Base-by-base conservation (phyloP, 2,797 vertebrate genomes). In the Netta rufina region DNA sequence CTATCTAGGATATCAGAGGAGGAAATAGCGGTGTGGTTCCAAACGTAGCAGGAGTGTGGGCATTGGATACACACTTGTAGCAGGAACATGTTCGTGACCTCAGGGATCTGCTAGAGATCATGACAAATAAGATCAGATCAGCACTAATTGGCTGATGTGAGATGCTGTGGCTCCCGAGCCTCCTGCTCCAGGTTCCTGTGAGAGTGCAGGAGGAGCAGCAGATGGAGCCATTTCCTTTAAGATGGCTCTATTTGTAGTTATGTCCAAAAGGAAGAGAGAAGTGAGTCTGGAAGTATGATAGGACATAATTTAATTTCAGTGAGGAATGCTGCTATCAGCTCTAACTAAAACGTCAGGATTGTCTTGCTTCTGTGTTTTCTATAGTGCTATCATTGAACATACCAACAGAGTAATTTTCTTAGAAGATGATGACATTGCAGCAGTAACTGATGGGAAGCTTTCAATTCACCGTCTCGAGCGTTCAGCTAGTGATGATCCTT, bases 391-490 rank as follows among this genome's bases (percentile, higher is more conserved):
- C 95, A 99, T 99, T 72, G 99, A 99, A 87, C 99, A 99, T 96
- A 99, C 99, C 93, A 99, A 99, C 97, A 98, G 99, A 91, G 99
- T 99, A 69, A 97, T 99, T 95, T 99, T 99, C 97, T 87, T 99
- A 69, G 99, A 99, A 96, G 99, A 99, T 9, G 98, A 99, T 67
- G 99, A 99, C 94, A 98, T 99, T 1, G 99, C 99, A 4, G 98
- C 98, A 11, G 99, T 99, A 85, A 97, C 95, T 7, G 98, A 97
- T 19, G 99, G 99, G 80, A 98, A 98, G 64, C 98, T 99, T 92
- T 99, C 99, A 9, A 98, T 99, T 95, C 99, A 99, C 93, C 98
- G 99, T 41, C 67, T 99, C 10, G 98, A 98, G 92, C 98, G 98
- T 43, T 98, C 97, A 41, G 98, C 98, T 3, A 99, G 98, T 5